Percentiles rank a stretch among this genome's conserved stretches.
These are phyloP conservation scores for Drosophila mojavensis DNA, from an alignment of 1,140 invertebrate species.

Conservation along the genomic window DNA sequence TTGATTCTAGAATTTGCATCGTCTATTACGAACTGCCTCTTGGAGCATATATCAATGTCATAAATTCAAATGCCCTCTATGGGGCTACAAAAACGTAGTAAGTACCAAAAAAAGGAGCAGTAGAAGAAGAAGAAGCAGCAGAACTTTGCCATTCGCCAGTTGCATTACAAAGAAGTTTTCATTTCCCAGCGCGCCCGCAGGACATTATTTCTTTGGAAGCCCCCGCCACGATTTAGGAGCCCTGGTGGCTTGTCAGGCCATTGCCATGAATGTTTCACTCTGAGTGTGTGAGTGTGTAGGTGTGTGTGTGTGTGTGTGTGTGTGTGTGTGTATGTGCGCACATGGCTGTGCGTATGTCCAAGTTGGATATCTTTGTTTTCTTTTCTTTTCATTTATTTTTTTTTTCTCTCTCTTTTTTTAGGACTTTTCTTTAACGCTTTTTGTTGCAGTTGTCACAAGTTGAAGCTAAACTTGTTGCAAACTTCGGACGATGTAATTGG, in stretches of 20 bases:
- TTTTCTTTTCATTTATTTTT: not conserved
- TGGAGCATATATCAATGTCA: not conserved
- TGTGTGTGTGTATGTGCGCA: slow-evolving; percentile 6
- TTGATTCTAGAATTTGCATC: too few relatives aligned
- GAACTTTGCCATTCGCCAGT: slow-evolving; percentile 43
- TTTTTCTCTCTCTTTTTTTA: not conserved
- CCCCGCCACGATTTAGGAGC: slow-evolving; percentile 50
- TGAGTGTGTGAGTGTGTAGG: slow-evolving; percentile 6
- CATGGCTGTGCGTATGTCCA: not conserved
- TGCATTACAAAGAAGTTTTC: slow-evolving; percentile 79
- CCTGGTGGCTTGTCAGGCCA: slow-evolving; percentile 59
- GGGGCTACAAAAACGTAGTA: not conserved
- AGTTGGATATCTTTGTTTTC: slow-evolving; percentile 21
- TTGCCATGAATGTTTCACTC: slow-evolving; percentile 56
- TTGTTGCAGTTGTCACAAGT: slow-evolving; percentile 57
- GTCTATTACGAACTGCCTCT: not conserved
- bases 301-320: slow-evolving; percentile 15
- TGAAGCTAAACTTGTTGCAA: slow-evolving; percentile 61
- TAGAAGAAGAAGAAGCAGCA: slow-evolving; percentile 1
- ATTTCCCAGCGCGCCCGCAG: slow-evolving; percentile 70
- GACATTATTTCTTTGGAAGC: slow-evolving; percentile 65
- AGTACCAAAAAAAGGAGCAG: not conserved
- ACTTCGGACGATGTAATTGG: slow-evolving; percentile 48
- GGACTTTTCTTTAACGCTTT: slow-evolving; percentile 47
- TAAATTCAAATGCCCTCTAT: not conserved